Conservation (phyloP, 2,888 invertebrate genomes). For the Gisinianus flammeolus region DNA sequence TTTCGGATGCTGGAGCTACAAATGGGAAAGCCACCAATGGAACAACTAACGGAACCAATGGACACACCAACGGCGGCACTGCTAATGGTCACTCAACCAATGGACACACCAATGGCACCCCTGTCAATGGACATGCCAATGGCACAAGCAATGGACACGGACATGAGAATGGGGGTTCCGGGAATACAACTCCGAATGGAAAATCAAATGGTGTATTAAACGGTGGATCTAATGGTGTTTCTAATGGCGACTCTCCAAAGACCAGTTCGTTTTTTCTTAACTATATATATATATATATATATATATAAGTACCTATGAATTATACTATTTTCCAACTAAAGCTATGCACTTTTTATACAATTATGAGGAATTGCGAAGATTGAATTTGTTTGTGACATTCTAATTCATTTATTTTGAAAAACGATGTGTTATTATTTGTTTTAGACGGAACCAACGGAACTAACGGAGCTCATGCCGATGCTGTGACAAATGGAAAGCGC, state of each 20-base stretch:
- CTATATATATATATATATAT: neutral
- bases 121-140: slow-evolving; percentile 28
- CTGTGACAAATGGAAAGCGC: slow-evolving; percentile 42
- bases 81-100: slow-evolving; percentile 37
- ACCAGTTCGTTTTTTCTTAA: neutral
- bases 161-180: slow-evolving; percentile 43
- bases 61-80: slow-evolving; percentile 29
- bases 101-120: slow-evolving; percentile 41
- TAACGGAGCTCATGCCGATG: neutral
- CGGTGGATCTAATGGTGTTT: slow-evolving; percentile 25
- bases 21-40: slow-evolving; percentile 11
- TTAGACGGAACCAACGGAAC: slow-evolving; percentile 42
- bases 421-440: neutral
- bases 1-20: slow-evolving; percentile 39
- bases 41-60: slow-evolving; percentile 32
- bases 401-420: too few species aligned
- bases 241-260: slow-evolving; percentile 26
- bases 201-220: slow-evolving; percentile 40
- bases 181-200: slow-evolving; percentile 51
- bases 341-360: neutral
- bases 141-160: slow-evolving; percentile 36
- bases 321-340: neutral
- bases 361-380: too few species aligned
- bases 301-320: too few species aligned
- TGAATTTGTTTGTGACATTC: too few species aligned